Conservation (phyloP, 2,113 vertebrate species). For the Suncus etruscus region DNA sequence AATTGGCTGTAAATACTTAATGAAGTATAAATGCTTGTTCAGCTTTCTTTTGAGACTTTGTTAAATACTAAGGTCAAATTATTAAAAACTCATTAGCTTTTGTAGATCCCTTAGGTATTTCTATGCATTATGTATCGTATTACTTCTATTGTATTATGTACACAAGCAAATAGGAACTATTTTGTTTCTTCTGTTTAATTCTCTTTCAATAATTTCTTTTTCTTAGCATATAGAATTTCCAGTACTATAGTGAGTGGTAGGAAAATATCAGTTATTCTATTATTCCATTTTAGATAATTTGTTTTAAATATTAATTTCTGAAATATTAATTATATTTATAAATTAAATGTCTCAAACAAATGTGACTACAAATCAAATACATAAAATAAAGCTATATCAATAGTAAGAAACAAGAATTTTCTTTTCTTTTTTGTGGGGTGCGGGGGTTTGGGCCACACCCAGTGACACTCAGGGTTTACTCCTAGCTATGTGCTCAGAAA, state of each 20-base stretch:
- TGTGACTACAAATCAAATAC: not conserved
- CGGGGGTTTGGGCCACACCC: too few relatives aligned
- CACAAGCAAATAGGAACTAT: not conserved
- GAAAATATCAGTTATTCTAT: not conserved
- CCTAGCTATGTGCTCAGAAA: too few relatives aligned
- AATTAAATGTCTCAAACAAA: constrained; percentile 37
- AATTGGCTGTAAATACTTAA: not conserved
- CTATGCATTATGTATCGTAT: not conserved
- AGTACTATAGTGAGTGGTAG: not conserved
- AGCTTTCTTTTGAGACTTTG: constrained; percentile 3
- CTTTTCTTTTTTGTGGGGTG: too few relatives aligned
- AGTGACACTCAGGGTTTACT: too few relatives aligned
- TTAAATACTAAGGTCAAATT: not conserved
- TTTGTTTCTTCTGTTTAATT: not conserved
- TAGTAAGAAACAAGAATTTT: not conserved
- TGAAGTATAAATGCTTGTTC: not conserved
- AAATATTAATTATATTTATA: not conserved
- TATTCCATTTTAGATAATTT: not conserved
- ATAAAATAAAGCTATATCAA: not conserved
- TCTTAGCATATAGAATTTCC: not conserved
- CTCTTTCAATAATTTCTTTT: not conserved
- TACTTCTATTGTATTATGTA: too few relatives aligned
- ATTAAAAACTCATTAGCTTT: not conserved
- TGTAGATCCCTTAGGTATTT: not conserved
- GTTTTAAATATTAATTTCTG: not conserved